Base-by-base conservation (phyloP, 1,140 invertebrate genomes). In the Pseudomyrmex flavicornis region DNA sequence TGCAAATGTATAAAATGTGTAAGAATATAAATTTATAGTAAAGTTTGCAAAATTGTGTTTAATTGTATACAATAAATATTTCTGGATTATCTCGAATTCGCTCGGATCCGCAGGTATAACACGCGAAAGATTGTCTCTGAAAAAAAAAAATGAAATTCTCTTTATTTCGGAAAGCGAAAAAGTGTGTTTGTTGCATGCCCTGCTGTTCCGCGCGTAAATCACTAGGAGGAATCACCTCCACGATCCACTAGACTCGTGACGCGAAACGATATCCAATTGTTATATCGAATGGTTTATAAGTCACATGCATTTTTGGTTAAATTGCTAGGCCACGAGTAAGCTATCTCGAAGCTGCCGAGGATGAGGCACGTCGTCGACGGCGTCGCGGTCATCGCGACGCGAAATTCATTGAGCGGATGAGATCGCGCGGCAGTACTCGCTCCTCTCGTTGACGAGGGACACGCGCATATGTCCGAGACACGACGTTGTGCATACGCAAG, bases 401-500 rank as follows among this genome's bases (percentile, higher is more conserved):
- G 15, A 35, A 52, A 74, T 54, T 77, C 65, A 56, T 20, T 20
- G 22, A 59, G 56, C 50, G 35, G 35, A 35, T 35, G 35, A 35
- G 35, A 35, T 35, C 2, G 9, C n/a, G 15, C 15, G 26, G 15
- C 58, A 59, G 58, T 8, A 17, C 58, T 17, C n/a, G 20, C 20
- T 59, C n/a, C 35, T 35, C 35, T 35, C 35, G 35, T 35, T 59
- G 58, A 17, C 58, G 8, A 59, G 58, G 2, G 15, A 59, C 35
- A 35, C 35, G 35, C 35, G 5, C n/a, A 17, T 59, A 59, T 59
- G 58, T 17, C 58, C n/a, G 9, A 79, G 85, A 62, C 75, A 87
- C 87, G 89, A 88, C 90, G 89, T 91, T 35, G 35, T 35, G 35
- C 4, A 35, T 35, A 35, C 35, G 86, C 82, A 84, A 88, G 87